Evolutionary conservation across 2,113 vertebrate genomes (phyloP).

Genomic region (Semnornis frantzii): DNA sequence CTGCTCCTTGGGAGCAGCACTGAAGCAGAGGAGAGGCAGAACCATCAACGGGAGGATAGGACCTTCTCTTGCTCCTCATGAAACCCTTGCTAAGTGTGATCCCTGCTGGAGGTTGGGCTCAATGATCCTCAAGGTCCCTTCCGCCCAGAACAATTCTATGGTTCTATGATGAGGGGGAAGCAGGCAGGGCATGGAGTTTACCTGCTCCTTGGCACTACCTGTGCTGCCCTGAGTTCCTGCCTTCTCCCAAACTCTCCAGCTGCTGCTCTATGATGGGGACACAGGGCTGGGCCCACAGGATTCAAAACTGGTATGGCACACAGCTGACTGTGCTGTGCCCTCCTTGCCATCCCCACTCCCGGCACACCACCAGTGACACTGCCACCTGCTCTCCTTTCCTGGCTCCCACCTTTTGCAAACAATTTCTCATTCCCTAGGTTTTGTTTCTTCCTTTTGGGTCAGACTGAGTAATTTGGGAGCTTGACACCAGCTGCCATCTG

Average conservation of each 20-base stretch:
- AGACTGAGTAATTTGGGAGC: accelerated
- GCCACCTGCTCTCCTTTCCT: neutral
- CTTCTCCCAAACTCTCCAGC: neutral
- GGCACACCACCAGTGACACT: accelerated
- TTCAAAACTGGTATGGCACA: accelerated
- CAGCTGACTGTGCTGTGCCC: accelerated
- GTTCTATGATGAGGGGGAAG: neutral
- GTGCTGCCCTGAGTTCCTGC: neutral
- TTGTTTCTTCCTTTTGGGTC: neutral
- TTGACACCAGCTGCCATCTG: neutral
- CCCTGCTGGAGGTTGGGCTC: too few species aligned
- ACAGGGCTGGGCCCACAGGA: accelerated
- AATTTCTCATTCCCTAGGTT: neutral
- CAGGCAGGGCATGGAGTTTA: neutral
- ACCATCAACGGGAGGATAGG: neutral
- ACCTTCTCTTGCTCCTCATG: neutral
- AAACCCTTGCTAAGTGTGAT: neutral
- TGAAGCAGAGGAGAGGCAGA: neutral
- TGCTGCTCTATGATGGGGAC: accelerated
- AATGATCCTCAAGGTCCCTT: too few species aligned
- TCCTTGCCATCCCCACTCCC: accelerated
- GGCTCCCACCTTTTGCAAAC: neutral
- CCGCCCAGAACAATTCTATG: too few species aligned
- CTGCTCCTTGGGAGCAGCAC: accelerated
- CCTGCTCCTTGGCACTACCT: neutral